Base-by-base conservation (phyloP, 1,140 invertebrate species). In the Hylyphantes graminicola region DNA sequence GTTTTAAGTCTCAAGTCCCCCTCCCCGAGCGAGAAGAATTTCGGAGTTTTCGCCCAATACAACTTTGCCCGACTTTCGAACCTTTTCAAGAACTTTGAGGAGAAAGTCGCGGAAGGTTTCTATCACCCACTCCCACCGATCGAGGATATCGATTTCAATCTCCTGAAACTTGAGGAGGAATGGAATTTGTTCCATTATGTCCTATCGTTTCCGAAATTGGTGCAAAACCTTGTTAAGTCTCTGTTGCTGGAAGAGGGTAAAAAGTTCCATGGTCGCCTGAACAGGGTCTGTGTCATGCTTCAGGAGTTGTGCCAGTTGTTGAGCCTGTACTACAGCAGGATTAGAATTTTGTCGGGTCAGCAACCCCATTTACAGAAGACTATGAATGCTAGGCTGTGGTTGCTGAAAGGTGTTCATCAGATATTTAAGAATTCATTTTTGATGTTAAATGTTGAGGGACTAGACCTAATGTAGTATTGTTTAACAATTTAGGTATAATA, bases 111-210 rank as follows among this genome's bases (percentile, higher is more conserved):
- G 35, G 79, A 81, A 51, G 50, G 48, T 54, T 72, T 73, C 63
- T 81, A 81, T 35, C 11, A 72, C 12, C 67, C 67, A 1, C 53
- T 81, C 51, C 55, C 13, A 17, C 12, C 21, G 51, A 63, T 72
- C 51, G 55, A 72, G 13, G 48, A 73, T 50, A 55, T 81, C 12
- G 68, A 81, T 73, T 81, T 81, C 35, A 54, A 8, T 50, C 57
- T 81, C 19, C 54, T 81, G 35, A 81, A 59, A 65, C 17, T 81
- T n/a, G 79, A 81, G 54, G 79, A 81, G 35, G 79, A 81, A 15
- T 81, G 79, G 79, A 73, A 81, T 73, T 63, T 81, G n/a, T 81
- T 81, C 15, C 67, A 63, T 57, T 81, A 59, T 73, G 79, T 81
- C 7, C 1, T 81, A 8, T 73, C 55, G 11, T 81, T 81, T 64